phyloP scores from a whole-genome alignment of 2,888 invertebrate genomes.

The Pheosia tremula region DNA sequence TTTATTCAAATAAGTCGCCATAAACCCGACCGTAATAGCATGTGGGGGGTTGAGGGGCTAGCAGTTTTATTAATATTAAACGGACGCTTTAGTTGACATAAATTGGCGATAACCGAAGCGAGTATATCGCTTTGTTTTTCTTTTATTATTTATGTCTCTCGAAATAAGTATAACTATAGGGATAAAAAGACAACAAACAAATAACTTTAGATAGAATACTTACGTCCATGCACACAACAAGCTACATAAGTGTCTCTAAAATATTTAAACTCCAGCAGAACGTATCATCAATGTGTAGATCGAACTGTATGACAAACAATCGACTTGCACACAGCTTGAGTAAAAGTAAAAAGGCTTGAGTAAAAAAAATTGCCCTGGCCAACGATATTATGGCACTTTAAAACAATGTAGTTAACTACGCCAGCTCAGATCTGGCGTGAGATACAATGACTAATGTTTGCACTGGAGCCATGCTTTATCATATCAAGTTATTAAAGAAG shows the following conservation, averaged over 20 bases:
- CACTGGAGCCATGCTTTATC: conserved; percentile 16
- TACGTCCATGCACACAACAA: no score
- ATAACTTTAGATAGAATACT: no score
- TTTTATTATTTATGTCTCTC: conserved; percentile 59
- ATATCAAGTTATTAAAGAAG: conserved; percentile 21
- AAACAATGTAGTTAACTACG: conserved; percentile 61
- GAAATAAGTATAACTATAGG: neutral
- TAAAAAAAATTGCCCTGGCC: conserved; percentile 48
- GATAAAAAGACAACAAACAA: neutral
- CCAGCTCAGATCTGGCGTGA: conserved; percentile 27
- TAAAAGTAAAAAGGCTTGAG: no score
- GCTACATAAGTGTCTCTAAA: conserved; percentile 5
- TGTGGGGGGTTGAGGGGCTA: conserved; percentile 76
- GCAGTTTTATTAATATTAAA: conserved; percentile 83
- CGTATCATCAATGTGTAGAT: conserved; percentile 49
- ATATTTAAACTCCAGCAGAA: neutral
- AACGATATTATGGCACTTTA: conserved; percentile 65
- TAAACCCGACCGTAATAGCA: conserved; percentile 80
- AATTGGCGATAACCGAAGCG: conserved; percentile 81
- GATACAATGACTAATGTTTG: conserved; percentile 29
- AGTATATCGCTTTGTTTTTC: conserved; percentile 64
- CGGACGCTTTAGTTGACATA: conserved; percentile 82
- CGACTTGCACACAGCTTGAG: conserved; percentile 37
- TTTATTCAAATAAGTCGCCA: conserved; percentile 83
- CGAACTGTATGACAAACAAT: conserved; percentile 71